phyloP scores from a whole-genome alignment of 2,113 vertebrate species.

The Phrynosoma platyrhinos region DNA sequence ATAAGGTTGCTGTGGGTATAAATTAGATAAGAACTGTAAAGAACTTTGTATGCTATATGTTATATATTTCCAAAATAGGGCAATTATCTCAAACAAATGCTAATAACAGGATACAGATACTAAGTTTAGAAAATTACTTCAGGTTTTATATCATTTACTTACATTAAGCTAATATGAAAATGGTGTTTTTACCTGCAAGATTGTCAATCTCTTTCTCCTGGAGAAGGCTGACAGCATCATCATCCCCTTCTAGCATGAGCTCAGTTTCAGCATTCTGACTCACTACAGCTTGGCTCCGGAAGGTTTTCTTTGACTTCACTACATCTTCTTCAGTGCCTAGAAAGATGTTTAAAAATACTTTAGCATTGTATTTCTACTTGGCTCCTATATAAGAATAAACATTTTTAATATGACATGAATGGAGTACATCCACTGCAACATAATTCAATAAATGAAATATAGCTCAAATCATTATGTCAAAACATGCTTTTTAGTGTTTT shows the following conservation, averaged over 20 bases:
- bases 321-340: constrained; percentile 87
- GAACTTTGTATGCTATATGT: not conserved
- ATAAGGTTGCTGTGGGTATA: not conserved
- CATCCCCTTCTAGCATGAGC: constrained; percentile 92
- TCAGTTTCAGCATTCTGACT: constrained; percentile 91
- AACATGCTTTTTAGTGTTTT: constrained; percentile 31
- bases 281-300: constrained; percentile 84
- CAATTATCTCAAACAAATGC: not conserved
- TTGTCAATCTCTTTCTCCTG: constrained; percentile 98
- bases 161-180: constrained; percentile 25
- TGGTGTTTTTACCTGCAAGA: constrained; percentile 85
- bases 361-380: constrained; percentile 23
- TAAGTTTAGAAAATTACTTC: constrained; percentile 15
- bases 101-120: not conserved
- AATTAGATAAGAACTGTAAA: not conserved
- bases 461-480: not conserved
- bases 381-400: constrained; percentile 34
- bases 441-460: not conserved
- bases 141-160: constrained; percentile 25
- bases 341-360: constrained; percentile 49
- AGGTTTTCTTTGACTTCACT: constrained; percentile 86
- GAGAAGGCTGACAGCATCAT: constrained; percentile 91
- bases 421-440: not conserved
- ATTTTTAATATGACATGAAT: not conserved
- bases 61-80: not conserved